Evolutionary conservation across 2,113 vertebrate species (phyloP), one percentile per base, ranked within the genome.

Genomic region (Neolamprologus hecqui): DNA sequence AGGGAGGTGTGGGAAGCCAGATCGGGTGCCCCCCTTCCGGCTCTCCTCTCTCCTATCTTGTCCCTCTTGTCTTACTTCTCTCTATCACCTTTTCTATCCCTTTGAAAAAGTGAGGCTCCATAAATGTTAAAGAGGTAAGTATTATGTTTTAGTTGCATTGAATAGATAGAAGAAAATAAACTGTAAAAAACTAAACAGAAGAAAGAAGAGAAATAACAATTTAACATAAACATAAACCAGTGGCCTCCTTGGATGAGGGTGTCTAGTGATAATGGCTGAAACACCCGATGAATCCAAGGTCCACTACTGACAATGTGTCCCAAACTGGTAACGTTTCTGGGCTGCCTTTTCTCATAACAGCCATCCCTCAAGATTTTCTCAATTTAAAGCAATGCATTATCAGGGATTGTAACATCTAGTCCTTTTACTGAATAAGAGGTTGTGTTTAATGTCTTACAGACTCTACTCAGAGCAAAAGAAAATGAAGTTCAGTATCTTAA

Each of bases 401-500:
- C 17, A n/a, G 31, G 31, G 17, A 35, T 35, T 65, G 31, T 65
- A 65, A 65, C 31, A 65, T 12, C 10, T 35, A 65, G 60, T 65
- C 60, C 17, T 35, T 12, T 35, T 35, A 65, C 31, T 65, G 31
- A 65, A 7, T 65, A 37, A 13, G 5, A 51, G 3, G 19, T 65
- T 6, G 11, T 31, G 7, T 81, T 81, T 70, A 84, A 19, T 23
- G 4, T 68, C 17, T 86, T 90, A 26, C 93, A 99, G 98, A 97
- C 97, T 73, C 93, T 98, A 82, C 92, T 99, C 53, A 96, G 97
- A 13, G 96, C 97, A 65, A 99, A 98, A 94, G 98, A 99, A 89
- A 98, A 97, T 0, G 98, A 99, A 86, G 96, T 98, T 8, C 96
- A 96, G 88, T 98, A 96, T 37, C 96, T 99, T 17, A 97, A 97